Conservation (phyloP, 2,888 invertebrate genomes). For the Papilio protenor region DNA sequence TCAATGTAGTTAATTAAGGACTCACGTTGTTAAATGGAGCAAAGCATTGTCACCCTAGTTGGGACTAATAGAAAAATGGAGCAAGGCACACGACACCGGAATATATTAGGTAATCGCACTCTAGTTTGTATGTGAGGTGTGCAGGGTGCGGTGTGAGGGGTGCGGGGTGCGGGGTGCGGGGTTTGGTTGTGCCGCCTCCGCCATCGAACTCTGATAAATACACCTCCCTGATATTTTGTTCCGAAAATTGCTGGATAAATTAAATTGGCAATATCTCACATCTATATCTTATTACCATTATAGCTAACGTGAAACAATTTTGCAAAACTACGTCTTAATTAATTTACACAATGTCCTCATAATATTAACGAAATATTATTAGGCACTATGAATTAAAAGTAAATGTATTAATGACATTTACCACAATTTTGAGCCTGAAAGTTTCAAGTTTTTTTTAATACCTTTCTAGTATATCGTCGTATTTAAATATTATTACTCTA, state of each 20-base stretch:
- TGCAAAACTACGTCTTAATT: neutral
- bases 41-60: slow-evolving; percentile 29
- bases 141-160: slow-evolving; percentile 35
- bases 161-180: slow-evolving; percentile 45
- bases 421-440: no score
- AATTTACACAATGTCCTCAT: neutral
- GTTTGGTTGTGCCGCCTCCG: slow-evolving; percentile 69
- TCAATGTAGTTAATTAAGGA: neutral
- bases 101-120: slow-evolving; percentile 79
- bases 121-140: slow-evolving; percentile 76
- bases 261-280: slow-evolving; percentile 61
- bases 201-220: slow-evolving; percentile 73
- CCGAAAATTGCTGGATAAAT: slow-evolving; percentile 74
- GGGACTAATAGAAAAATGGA: slow-evolving; percentile 70
- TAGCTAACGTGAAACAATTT: slow-evolving; percentile 21
- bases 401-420: no score
- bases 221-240: slow-evolving; percentile 70
- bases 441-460: neutral
- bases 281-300: slow-evolving; percentile 48
- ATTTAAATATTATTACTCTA: slow-evolving; percentile 15
- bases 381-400: no score
- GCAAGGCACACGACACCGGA: slow-evolving; percentile 75
- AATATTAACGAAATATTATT: no score
- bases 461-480: no score
- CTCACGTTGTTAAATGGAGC: neutral